phyloP scores from a whole-genome alignment of 2,797 vertebrate species.

The Echeneis naucrates region DNA sequence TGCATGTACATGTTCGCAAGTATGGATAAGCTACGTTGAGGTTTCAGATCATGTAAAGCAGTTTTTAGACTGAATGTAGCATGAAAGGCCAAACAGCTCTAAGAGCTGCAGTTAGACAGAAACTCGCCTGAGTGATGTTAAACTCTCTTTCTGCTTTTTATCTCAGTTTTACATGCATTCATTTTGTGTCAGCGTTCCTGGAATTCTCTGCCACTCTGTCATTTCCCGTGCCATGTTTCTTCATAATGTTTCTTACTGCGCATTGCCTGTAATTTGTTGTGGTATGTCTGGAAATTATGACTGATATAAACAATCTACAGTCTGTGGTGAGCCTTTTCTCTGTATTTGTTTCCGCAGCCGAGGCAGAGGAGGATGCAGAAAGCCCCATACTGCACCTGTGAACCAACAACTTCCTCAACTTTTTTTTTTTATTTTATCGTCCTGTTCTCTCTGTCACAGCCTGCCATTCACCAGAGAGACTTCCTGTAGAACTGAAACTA shows the following conservation, averaged over 20 bases:
- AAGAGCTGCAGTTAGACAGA: neutral
- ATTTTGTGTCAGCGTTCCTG: neutral
- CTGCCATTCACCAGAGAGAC: conserved; percentile 11
- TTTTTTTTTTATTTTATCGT: conserved; percentile 12
- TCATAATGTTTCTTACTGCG: neutral
- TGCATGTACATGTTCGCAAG: conserved; percentile 2
- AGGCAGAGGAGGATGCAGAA: conserved; percentile 52
- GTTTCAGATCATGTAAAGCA: neutral
- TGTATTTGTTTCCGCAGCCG: conserved; percentile 22
- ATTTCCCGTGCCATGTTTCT: neutral
- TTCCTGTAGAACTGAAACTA: conserved; percentile 46
- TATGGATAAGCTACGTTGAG: neutral
- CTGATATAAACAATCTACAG: conserved; percentile 33
- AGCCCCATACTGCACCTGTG: conserved; percentile 64
- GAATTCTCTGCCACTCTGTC: neutral
- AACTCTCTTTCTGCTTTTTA: neutral
- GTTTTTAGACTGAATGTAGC: neutral
- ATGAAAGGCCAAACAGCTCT: neutral
- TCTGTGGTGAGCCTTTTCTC: conserved; percentile 50
- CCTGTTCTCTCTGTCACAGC: conserved; percentile 15
- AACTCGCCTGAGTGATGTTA: neutral
- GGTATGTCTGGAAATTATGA: conserved; percentile 23
- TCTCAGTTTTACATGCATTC: neutral
- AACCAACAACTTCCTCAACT: conserved; percentile 55
- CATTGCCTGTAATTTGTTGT: conserved; percentile 16